These are phyloP conservation scores for Pseudopleuronectes americanus DNA, from an alignment of 2,797 vertebrate species.

Conservation along the genomic window DNA sequence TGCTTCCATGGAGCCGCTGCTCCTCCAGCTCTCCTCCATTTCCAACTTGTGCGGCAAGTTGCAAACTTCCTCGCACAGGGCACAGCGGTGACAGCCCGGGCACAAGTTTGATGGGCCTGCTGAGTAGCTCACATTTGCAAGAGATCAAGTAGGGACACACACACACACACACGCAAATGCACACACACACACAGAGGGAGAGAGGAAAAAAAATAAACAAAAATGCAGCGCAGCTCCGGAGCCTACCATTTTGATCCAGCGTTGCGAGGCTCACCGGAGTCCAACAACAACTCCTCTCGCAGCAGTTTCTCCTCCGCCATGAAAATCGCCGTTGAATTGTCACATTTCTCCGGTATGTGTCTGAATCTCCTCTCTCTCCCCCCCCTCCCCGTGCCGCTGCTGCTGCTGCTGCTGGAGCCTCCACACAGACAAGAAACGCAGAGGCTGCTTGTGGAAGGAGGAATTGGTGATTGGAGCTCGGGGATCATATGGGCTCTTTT, in stretches of 20 bases:
- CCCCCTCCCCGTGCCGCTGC: conserved; percentile 69
- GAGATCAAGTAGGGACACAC: conserved; percentile 77
- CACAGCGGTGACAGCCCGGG: conserved; percentile 42
- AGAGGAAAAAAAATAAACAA: conserved; percentile 44
- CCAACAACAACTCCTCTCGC: conserved; percentile 83
- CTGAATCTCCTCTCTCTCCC: neutral
- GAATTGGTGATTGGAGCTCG: conserved; percentile 90
- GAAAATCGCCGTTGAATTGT: conserved; percentile 80
- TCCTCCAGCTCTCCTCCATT: conserved; percentile 64
- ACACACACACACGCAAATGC: conserved; percentile 2
- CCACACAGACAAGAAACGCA: conserved; percentile 85
- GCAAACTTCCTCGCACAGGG: conserved; percentile 74
- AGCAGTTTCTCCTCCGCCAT: conserved; percentile 85
- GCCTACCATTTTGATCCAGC: conserved; percentile 93
- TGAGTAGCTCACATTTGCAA: conserved; percentile 75
- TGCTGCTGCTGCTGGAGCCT: conserved; percentile 77
- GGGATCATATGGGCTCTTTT: conserved; percentile 88
- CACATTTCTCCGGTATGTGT: conserved; percentile 82
- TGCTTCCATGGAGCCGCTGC: conserved; percentile 76
- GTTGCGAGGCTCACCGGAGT: conserved; percentile 88
- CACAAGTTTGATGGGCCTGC: conserved; percentile 77
- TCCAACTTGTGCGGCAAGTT: conserved; percentile 80
- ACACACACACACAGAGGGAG: neutral
- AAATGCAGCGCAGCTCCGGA: conserved; percentile 79
- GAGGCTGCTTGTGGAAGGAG: conserved; percentile 85